Evolutionary conservation across 2,797 vertebrate genomes (phyloP).

Genomic region (Enteromius afrohamiltoni): DNA sequence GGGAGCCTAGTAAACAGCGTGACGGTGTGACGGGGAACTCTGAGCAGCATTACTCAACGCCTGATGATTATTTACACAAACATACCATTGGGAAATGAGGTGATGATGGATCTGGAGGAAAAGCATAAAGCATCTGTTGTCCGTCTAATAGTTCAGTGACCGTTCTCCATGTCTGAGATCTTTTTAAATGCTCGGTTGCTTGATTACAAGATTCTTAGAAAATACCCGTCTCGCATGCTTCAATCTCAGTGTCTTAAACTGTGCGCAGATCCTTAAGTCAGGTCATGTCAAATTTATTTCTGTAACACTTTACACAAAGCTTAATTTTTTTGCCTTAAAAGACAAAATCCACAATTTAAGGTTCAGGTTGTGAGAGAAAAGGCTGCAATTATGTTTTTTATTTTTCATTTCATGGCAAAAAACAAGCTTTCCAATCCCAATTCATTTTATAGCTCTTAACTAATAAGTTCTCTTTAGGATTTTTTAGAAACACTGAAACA

Average conservation of each 20-base stretch:
- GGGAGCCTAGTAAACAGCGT: constrained; percentile 9
- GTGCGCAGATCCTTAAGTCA: neutral
- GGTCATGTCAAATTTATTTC: no score
- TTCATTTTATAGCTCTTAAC: neutral
- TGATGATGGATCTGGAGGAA: constrained; percentile 47
- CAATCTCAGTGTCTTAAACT: neutral
- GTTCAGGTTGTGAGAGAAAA: neutral
- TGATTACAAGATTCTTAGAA: neutral
- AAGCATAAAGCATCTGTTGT: constrained; percentile 48
- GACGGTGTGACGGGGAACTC: constrained; percentile 8
- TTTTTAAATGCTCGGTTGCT: neutral
- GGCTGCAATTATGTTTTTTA: neutral
- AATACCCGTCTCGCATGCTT: neutral
- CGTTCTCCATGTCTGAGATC: neutral
- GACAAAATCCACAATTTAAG: neutral
- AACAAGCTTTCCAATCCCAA: neutral
- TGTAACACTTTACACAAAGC: no score
- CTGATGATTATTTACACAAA: constrained; percentile 57
- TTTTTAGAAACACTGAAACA: neutral
- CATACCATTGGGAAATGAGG: constrained; percentile 46
- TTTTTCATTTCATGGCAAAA: neutral
- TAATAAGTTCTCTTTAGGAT: neutral
- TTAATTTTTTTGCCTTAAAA: neutral
- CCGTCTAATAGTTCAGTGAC: constrained; percentile 13
- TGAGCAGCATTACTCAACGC: constrained; percentile 53